Conservation (phyloP, 2,113 vertebrate species). For the Ochotona curzoniae region DNA sequence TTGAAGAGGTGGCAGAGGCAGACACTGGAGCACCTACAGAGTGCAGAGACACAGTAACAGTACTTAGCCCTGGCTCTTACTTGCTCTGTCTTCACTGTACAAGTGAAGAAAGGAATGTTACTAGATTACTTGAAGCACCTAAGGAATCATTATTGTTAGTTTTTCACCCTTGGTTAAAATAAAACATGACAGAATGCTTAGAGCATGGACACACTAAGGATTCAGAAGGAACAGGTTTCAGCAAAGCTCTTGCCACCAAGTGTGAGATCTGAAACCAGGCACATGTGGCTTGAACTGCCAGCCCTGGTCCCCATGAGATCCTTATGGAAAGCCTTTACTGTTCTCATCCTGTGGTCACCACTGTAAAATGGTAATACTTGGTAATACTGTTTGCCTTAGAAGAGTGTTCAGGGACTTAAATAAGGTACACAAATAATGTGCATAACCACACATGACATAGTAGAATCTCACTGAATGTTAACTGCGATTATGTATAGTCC, state of each 20-base stretch:
- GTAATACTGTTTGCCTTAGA: not conserved
- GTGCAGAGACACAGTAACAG: not conserved
- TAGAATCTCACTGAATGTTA: not conserved
- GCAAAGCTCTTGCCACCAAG: not conserved
- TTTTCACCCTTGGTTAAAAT: conserved; percentile 7
- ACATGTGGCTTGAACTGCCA: not conserved
- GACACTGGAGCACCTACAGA: not conserved
- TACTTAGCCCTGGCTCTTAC: not conserved
- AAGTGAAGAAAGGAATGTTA: not conserved
- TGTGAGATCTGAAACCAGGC: not conserved
- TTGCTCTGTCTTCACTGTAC: not conserved
- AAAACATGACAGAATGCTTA: not conserved
- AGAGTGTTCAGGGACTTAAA: not conserved
- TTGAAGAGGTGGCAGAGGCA: not conserved
- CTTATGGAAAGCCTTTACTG: not conserved
- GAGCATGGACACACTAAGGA: not conserved
- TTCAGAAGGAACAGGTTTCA: not conserved
- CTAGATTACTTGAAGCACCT: not conserved
- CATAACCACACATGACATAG: not conserved
- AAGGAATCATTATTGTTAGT: not conserved
- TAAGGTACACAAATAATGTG: not conserved
- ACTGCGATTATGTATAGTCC: not conserved
- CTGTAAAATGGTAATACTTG: too few species aligned
- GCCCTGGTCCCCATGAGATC: not conserved
- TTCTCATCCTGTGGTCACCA: not conserved